Conservation (phyloP, 2,888 invertebrate genomes). For the Tiliacea citrago region DNA sequence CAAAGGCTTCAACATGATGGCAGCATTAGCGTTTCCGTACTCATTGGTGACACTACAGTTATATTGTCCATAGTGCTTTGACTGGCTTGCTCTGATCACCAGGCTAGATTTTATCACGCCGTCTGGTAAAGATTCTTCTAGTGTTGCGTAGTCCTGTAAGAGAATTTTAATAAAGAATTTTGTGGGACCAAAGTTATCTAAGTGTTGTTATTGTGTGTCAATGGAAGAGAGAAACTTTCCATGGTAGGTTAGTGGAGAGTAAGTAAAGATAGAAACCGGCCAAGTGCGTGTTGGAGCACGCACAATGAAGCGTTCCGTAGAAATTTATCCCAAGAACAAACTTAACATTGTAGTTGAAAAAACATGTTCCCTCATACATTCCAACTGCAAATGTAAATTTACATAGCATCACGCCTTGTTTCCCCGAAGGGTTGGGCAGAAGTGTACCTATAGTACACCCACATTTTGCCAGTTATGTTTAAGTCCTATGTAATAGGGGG, state of each 20-base stretch:
- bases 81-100: conserved; percentile 95
- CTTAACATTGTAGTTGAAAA: no score
- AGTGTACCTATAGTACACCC: no score
- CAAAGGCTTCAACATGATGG: conserved; percentile 96
- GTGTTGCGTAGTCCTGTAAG: conserved; percentile 92
- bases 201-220: neutral
- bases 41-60: conserved; percentile 98
- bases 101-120: conserved; percentile 95
- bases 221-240: neutral
- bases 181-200: neutral
- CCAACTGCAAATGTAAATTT: no score
- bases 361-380: no score
- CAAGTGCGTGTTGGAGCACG: no score
- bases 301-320: no score
- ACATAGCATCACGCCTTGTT: no score
- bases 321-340: no score
- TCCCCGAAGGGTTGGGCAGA: no score
- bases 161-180: neutral
- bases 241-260: neutral
- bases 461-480: no score
- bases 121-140: conserved; percentile 93
- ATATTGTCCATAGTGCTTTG: conserved; percentile 97
- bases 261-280: no score
- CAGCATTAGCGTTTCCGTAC: conserved; percentile 95
- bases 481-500: no score